These are phyloP conservation scores for Stomorhina lunata DNA, from an alignment of 2,888 invertebrate genomes.

Conservation along the genomic window DNA sequence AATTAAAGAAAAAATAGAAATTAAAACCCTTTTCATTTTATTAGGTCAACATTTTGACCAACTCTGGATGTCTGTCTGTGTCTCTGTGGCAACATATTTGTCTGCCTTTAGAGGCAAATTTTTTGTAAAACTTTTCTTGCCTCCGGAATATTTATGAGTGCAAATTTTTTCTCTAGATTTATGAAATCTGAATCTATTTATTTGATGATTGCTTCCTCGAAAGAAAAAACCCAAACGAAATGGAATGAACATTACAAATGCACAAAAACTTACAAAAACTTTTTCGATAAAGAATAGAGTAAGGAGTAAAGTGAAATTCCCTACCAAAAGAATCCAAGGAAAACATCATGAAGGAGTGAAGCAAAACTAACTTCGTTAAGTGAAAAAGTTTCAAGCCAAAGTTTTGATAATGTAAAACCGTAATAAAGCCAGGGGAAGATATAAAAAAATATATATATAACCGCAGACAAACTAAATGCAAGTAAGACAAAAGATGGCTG, in stretches of 20 bases:
- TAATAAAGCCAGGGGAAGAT: constrained; percentile 25
- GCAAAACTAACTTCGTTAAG: constrained; percentile 57
- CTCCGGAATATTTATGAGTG: constrained; percentile 30
- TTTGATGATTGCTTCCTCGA: constrained; percentile 28
- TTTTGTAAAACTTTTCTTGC: neutral
- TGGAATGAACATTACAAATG: neutral
- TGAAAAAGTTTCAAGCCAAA: constrained; percentile 58
- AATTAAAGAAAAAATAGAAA: neutral
- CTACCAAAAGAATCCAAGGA: neutral
- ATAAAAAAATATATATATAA: too few species aligned
- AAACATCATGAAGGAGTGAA: neutral
- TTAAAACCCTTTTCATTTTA: neutral
- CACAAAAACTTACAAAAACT: neutral
- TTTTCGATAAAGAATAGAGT: neutral
- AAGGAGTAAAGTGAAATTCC: neutral
- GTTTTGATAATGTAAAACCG: constrained; percentile 48
- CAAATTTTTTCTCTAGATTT: constrained; percentile 15
- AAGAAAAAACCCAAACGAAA: neutral
- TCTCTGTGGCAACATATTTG: neutral
- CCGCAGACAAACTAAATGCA: neutral
- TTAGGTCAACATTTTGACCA: neutral
- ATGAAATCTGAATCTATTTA: neutral
- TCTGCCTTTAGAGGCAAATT: neutral
- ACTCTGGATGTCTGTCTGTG: too few species aligned
- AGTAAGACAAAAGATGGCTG: neutral